These are phyloP conservation scores for Sitophilus oryzae DNA, from an alignment of 1,140 invertebrate species.

Conservation along the genomic window DNA sequence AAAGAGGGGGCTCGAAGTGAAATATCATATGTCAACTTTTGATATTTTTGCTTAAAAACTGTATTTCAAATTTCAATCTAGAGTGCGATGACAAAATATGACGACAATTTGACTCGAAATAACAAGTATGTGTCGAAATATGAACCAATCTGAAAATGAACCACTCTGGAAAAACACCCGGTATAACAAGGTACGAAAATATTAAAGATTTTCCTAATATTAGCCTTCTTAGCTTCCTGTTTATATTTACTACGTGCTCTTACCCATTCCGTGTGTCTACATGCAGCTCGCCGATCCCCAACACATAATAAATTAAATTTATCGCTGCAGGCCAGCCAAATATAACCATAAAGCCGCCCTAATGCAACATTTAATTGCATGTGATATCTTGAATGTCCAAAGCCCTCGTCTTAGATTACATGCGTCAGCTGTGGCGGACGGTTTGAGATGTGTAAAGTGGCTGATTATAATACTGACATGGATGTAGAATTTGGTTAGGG, in stretches of 20 bases:
- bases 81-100: too few relatives aligned
- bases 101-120: too few relatives aligned
- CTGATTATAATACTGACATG: not conserved
- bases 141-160: too few relatives aligned
- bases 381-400: not conserved
- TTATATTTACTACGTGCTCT: not conserved
- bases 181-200: too few relatives aligned
- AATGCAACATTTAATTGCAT: not conserved
- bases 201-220: too few relatives aligned
- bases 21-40: too few relatives aligned
- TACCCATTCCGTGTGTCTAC: not conserved
- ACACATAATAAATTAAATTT: not conserved
- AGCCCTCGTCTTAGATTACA: not conserved
- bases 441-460: not conserved
- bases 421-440: not conserved
- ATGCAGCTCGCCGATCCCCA: not conserved
- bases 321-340: not conserved
- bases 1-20: too few relatives aligned
- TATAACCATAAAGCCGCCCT: not conserved
- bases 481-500: too few relatives aligned
- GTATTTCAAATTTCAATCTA: too few relatives aligned
- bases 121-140: too few relatives aligned
- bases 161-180: too few relatives aligned
- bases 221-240: not conserved
- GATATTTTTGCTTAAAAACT: too few relatives aligned